phyloP scores from a whole-genome alignment of 1,140 invertebrate species.

The Drosophila bocki region DNA sequence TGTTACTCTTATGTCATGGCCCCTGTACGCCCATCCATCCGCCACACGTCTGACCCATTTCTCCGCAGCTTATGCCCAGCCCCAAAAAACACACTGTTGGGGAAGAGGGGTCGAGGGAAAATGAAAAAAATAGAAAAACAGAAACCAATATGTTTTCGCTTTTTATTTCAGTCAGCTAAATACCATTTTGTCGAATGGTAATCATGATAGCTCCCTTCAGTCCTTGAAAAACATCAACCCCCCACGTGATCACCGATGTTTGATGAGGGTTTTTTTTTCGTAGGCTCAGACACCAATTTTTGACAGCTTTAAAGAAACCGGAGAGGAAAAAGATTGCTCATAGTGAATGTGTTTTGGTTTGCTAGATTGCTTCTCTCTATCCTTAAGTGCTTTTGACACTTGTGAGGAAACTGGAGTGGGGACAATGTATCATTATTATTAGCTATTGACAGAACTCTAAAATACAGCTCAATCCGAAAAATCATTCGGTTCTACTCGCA shows the following conservation, averaged over 20 bases:
- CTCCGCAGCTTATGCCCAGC: constrained; percentile 56
- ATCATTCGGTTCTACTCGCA: not conserved
- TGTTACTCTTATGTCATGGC: constrained; percentile 65
- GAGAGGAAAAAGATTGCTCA: not conserved
- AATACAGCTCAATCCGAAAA: not conserved
- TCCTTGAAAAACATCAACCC: constrained; percentile 1
- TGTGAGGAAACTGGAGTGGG: not conserved
- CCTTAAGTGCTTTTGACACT: constrained; percentile 30
- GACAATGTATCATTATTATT: constrained; percentile 10
- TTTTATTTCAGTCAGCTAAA: constrained; percentile 69
- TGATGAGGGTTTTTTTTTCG: constrained; percentile 31
- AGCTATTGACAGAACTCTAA: not conserved
- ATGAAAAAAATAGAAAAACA: constrained; percentile 57
- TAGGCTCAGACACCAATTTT: constrained; percentile 1
- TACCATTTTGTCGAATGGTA: constrained; percentile 64
- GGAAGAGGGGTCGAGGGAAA: not conserved
- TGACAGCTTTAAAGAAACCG: constrained; percentile 22
- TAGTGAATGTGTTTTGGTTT: not conserved
- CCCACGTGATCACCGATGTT: constrained; percentile 15
- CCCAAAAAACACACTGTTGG: constrained; percentile 7
- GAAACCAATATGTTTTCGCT: constrained; percentile 73
- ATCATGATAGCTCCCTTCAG: constrained; percentile 31
- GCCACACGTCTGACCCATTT: constrained; percentile 71
- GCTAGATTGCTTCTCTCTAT: constrained; percentile 11
- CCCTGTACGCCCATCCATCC: constrained; percentile 7